Percentiles rank a stretch among this genome's conserved stretches.
phyloP scores from a whole-genome alignment of 1,140 invertebrate genomes.

The Zaprionus taronus region DNA sequence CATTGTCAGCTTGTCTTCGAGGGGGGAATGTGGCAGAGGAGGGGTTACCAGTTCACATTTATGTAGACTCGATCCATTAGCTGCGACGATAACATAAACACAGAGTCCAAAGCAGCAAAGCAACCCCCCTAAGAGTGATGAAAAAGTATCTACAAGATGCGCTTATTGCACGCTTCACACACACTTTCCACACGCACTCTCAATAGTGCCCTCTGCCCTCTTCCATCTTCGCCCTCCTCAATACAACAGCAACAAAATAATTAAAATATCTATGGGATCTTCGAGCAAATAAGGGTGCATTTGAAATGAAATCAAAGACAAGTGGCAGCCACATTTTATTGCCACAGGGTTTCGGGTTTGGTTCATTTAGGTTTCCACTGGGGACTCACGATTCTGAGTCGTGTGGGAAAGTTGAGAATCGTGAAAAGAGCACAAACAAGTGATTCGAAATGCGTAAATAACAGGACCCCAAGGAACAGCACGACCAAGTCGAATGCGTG shows the following conservation, averaged over 20 bases:
- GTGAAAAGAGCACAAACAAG: conserved; percentile 69
- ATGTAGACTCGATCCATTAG: conserved; percentile 47
- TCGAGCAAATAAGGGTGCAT: conserved; percentile 49
- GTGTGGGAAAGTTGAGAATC: conserved; percentile 79
- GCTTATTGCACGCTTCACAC: conserved; percentile 53
- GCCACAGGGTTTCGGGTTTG: conserved; percentile 24
- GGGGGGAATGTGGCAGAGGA: conserved; percentile 15
- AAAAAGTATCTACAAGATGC: conserved; percentile 8
- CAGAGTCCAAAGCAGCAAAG: neutral
- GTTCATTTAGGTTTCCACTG: neutral
- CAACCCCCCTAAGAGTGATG: conserved; percentile 16
- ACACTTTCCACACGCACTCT: conserved; percentile 52
- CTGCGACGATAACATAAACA: conserved; percentile 53
- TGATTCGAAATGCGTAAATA: conserved; percentile 73
- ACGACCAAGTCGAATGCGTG: conserved; percentile 72
- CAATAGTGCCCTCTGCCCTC: conserved; percentile 31
- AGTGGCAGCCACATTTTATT: conserved; percentile 71
- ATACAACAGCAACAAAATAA: conserved; percentile 54
- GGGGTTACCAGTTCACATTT: conserved; percentile 26
- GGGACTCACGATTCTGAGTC: conserved; percentile 27
- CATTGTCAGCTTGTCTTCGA: conserved; percentile 42
- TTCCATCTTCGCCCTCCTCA: conserved; percentile 17
- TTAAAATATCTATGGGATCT: conserved; percentile 72
- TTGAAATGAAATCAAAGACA: conserved; percentile 66
- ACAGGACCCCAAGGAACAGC: conserved; percentile 38